These are phyloP conservation scores for Epinephelus awoara DNA, from an alignment of 2,797 vertebrate species.

Conservation along the genomic window DNA sequence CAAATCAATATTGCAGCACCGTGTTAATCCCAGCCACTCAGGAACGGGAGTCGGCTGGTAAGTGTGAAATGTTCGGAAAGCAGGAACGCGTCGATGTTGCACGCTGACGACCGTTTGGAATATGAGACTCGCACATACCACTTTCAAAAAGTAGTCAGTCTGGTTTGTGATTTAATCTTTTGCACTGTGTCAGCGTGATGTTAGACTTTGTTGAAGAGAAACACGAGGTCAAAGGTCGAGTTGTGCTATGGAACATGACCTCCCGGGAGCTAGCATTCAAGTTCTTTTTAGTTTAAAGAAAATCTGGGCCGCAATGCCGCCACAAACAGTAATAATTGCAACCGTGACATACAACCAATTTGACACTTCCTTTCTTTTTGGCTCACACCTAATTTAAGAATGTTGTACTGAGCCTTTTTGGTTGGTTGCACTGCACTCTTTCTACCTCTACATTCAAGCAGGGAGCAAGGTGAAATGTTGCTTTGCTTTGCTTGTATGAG, in stretches of 20 bases:
- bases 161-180: slow-evolving; percentile 29
- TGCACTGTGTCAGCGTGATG: slow-evolving; percentile 1
- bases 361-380: slow-evolving; percentile 23
- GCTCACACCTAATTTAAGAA: slow-evolving; percentile 47
- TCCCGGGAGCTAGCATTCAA: neutral
- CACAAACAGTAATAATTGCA: slow-evolving; percentile 15
- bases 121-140: neutral
- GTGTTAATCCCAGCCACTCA: slow-evolving; percentile 73
- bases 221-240: slow-evolving; percentile 43
- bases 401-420: slow-evolving; percentile 33
- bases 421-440: slow-evolving; percentile 29
- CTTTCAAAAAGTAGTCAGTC: slow-evolving; percentile 3
- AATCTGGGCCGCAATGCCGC: neutral
- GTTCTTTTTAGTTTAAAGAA: neutral
- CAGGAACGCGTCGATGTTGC: slow-evolving; percentile 29
- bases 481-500: slow-evolving; percentile 45
- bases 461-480: slow-evolving; percentile 56
- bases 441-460: slow-evolving; percentile 20
- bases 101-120: slow-evolving; percentile 16
- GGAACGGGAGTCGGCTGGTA: slow-evolving; percentile 31
- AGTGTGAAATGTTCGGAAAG: slow-evolving; percentile 41
- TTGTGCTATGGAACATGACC: neutral
- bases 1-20: slow-evolving; percentile 82
- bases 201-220: slow-evolving; percentile 17
- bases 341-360: slow-evolving; percentile 19